Evolutionary conservation across 1,140 invertebrate genomes (phyloP), one percentile per base, ranked within the genome.

Genomic region (Bombus sylvicola): DNA sequence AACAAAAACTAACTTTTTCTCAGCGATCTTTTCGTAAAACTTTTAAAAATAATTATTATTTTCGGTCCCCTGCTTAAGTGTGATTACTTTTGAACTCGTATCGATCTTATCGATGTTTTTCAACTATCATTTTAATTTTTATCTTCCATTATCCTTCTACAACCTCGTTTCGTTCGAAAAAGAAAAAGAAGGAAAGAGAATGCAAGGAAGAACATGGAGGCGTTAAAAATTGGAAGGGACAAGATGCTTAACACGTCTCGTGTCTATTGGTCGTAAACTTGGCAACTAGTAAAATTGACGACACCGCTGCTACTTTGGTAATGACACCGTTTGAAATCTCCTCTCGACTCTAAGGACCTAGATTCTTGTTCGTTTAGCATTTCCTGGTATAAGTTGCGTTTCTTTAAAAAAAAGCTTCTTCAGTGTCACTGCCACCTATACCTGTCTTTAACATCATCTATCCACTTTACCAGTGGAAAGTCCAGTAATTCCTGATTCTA

Each of bases 11-110:
- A 59, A 28, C 28, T 0, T 28, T 59, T 8, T 8, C 47, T 59
- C 57, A 28, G 2, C 1, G 28, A 62, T 0, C 0, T 62, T 62
- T 13, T 4, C 12, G 0, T 5, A 62, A 13, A n/a, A n/a, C 0
- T 62, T n/a, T 0, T 1, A 62, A 13, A 62, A 62, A 62, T 62
- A n/a, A 13, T n/a, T 15, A 66, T 31, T 66, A 66, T 66, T 31
- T 31, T 34, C 1, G n/a, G 15, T 8, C 6, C 18, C 1, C 6
- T 8, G 6, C 18, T 53, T 8, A 53, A 53, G 18, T 22, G 47
- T 8, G 18, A 53, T 53, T 53, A 22, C 18, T 53, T 22, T 53
- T 53, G 5, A 53, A 53, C 5, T 53, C 18, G 18, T 22, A 8
- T 66, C 6, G 31, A 15, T 18, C 2, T 69, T 39, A 39, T 22